Evolutionary conservation across 2,113 vertebrate genomes (phyloP).

Genomic region (Calyptomena viridis): DNA sequence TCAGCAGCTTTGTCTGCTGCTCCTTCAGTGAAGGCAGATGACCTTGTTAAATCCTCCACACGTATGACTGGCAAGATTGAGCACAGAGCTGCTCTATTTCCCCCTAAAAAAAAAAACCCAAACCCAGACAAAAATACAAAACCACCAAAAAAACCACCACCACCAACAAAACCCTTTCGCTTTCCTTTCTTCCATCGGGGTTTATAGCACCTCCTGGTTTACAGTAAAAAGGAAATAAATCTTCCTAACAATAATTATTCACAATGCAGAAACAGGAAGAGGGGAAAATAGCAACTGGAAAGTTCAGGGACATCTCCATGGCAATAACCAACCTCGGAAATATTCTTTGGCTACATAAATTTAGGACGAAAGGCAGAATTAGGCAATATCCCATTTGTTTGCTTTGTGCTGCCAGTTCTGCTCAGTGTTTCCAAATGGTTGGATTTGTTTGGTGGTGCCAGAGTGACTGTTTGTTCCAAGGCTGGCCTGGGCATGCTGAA

Average conservation of each 20-base stretch:
- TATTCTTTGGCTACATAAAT: not conserved
- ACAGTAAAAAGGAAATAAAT: not conserved
- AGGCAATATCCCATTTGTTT: not conserved
- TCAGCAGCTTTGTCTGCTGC: not conserved
- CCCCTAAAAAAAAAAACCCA: not conserved
- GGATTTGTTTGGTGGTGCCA: not conserved
- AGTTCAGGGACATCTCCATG: not conserved
- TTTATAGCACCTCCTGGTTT: not conserved
- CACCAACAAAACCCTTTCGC: not conserved
- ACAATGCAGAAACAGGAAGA: not conserved
- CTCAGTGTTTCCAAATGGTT: not conserved
- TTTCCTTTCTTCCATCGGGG: not conserved
- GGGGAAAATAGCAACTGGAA: not conserved
- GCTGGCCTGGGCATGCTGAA: not conserved
- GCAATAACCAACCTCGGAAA: not conserved
- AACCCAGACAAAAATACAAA: not conserved
- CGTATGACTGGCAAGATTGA: not conserved
- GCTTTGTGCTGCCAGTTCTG: not conserved
- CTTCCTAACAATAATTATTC: not conserved
- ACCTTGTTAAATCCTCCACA: not conserved
- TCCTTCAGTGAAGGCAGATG: not conserved
- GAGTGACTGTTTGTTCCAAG: not conserved
- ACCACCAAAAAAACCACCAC: rapidly evolving
- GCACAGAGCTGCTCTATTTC: not conserved
- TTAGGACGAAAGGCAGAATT: not conserved